Percentiles rank a stretch among this genome's conserved stretches.
These are phyloP conservation scores for Catajapyx aquilonaris DNA, from an alignment of 1,140 invertebrate genomes.

Conservation along the genomic window DNA sequence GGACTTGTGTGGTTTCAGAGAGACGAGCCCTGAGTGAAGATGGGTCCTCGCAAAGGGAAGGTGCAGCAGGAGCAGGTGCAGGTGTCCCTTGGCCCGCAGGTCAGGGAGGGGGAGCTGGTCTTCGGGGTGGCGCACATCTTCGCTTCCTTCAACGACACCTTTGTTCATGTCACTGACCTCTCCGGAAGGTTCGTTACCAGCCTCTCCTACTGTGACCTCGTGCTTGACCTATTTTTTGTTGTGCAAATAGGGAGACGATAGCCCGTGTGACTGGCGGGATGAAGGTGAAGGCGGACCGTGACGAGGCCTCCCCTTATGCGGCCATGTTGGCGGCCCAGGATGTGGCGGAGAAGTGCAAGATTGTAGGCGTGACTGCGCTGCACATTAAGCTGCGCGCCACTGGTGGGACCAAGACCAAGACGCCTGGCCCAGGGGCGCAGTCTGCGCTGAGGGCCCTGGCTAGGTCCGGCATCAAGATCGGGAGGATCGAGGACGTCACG, in stretches of 20 bases:
- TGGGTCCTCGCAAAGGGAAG: conserved; percentile 97
- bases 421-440: conserved; percentile 95
- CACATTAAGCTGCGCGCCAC: conserved; percentile 97
- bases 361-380: conserved; percentile 86
- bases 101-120: conserved; percentile 88
- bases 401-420: conserved; percentile 95
- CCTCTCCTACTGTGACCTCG: not conserved
- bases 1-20: no score
- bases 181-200: conserved; percentile 53
- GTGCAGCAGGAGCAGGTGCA: conserved; percentile 89
- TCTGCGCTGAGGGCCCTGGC: conserved; percentile 92
- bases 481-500: conserved; percentile 97
- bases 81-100: conserved; percentile 89
- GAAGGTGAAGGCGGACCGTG: conserved; percentile 99
- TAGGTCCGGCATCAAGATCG: conserved; percentile 98
- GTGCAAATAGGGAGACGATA: conserved; percentile 75
- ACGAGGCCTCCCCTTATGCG: conserved; percentile 98
- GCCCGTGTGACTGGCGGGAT: conserved; percentile 96
- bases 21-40: no score
- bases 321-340: conserved; percentile 99
- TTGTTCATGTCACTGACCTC: conserved; percentile 98
- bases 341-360: conserved; percentile 97
- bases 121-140: conserved; percentile 99
- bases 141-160: conserved; percentile 99
- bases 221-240: conserved; percentile 11